These are phyloP conservation scores for Mythimna ferrago DNA, from an alignment of 2,888 invertebrate species.

Conservation along the genomic window DNA sequence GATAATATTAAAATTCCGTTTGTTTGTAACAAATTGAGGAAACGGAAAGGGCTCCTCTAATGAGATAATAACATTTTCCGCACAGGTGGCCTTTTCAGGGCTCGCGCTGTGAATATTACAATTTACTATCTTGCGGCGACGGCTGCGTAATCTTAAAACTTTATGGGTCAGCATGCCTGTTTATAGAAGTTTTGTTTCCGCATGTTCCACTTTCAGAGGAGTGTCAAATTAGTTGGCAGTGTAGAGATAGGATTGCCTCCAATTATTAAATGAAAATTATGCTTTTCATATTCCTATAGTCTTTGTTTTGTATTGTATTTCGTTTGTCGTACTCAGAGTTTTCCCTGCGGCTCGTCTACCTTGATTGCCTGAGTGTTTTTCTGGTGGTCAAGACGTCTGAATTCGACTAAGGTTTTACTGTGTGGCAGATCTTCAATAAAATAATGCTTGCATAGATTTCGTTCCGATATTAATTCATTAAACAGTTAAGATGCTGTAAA, in stretches of 20 bases:
- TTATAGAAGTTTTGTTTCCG: slow-evolving; percentile 54
- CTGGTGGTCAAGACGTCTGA: too few species aligned
- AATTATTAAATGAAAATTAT: background rate
- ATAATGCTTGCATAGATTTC: too few species aligned
- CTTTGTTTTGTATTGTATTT: too few species aligned
- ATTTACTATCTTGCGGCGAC: slow-evolving; percentile 66
- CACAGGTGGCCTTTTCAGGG: slow-evolving; percentile 75
- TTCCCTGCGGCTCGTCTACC: too few species aligned
- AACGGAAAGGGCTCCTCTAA: slow-evolving; percentile 81
- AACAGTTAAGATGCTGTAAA: too few species aligned
- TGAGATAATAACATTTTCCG: slow-evolving; percentile 85
- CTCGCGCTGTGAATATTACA: slow-evolving; percentile 64
- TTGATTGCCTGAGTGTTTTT: too few species aligned
- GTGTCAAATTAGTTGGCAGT: slow-evolving; percentile 23
- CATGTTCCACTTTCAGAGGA: slow-evolving; percentile 16
- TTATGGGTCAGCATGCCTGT: slow-evolving; percentile 65
- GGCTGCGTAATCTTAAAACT: slow-evolving; percentile 64
- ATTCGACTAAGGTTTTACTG: too few species aligned
- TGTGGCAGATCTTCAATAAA: too few species aligned
- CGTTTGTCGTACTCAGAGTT: too few species aligned
- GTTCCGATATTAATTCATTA: too few species aligned
- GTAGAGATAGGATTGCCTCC: slow-evolving; percentile 20
- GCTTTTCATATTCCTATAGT: too few species aligned
- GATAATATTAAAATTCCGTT: slow-evolving; percentile 83
- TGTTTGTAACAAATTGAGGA: slow-evolving; percentile 81